Percentiles rank a stretch among this genome's conserved stretches.
phyloP scores from a whole-genome alignment of 2,113 vertebrate genomes.

The Alouatta palliata region DNA sequence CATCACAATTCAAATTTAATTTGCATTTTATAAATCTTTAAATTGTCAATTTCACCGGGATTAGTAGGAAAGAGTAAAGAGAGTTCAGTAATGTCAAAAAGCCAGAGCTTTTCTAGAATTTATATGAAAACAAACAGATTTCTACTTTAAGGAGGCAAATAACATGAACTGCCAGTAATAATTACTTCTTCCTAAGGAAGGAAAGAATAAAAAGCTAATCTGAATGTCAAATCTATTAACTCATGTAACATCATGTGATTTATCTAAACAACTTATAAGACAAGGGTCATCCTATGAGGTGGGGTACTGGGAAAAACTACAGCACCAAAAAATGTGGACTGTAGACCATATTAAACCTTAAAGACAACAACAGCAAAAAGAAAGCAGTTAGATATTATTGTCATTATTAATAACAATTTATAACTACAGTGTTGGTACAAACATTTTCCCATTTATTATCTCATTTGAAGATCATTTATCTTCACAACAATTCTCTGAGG shows the following conservation, averaged over 20 bases:
- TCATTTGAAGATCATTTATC: background rate
- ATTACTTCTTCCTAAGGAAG: slow-evolving; percentile 1
- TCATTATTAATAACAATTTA: background rate
- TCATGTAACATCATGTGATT: background rate
- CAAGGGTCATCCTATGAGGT: background rate
- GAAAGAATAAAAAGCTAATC: background rate
- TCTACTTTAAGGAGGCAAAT: background rate
- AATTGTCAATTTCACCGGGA: background rate
- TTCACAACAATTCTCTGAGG: background rate
- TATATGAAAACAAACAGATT: background rate
- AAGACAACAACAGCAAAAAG: slow-evolving; percentile 15
- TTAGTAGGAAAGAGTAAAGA: background rate
- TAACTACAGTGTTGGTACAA: background rate
- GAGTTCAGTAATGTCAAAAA: background rate
- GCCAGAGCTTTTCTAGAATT: background rate
- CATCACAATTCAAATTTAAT: slow-evolving; percentile 33
- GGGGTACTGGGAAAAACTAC: background rate
- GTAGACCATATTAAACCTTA: background rate
- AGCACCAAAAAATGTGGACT: background rate
- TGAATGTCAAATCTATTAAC: background rate
- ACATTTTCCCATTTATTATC: slow-evolving; percentile 15
- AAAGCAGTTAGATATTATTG: background rate
- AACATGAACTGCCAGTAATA: background rate
- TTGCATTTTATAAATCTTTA: background rate
- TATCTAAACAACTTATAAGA: background rate